Base-by-base conservation (phyloP, 64 coral and sea anemone species). In the Montipora foliosa region DNA sequence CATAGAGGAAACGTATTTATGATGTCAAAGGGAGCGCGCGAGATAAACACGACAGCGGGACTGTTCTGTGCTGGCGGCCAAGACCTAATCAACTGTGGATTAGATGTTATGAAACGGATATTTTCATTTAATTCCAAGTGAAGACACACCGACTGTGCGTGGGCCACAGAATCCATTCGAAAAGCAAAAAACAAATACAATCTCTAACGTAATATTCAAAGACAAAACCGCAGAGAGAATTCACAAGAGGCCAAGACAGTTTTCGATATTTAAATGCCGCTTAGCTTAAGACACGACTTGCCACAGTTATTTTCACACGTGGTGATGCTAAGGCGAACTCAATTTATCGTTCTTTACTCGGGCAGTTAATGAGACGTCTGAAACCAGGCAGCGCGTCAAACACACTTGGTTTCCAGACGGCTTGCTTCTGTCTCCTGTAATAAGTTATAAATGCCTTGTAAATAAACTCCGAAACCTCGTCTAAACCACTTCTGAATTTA, bases 1-100 rank as follows among this genome's bases (percentile, higher is more conserved):
- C 47, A 86, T 86, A 86, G 66, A 49, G 17, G 64, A 86, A 70
- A 64, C 47, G 60, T 86, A 86, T 86, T 86, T 86, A 86, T 86
- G 60, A 48, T 47, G 44, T 48, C 22, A 72, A 86, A 49, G 3
- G 22, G 16, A 15, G 55, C 45, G 46, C 62, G 17, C 29, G 53
- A 57, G 53, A 57, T 14, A 6, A 37, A 86, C 62, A 71, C 44
- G 8, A 86, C 82, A 49, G 82, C 82, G 29, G 82, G 45, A 21
- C 82, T 86, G 82, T 86, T 86, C 82, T 12, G 10, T 50, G 45
- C 82, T 14, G 47, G 29, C 82, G 47, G 16, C 16, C 17, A 13
- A n/a, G 8, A 86, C 8, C 46, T 49, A 22, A 84, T 13, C 44
- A 66, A 14, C 44, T 70, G 16, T 24, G 14, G 45, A 6, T 20